A percentile compares a stretch with the other conserved stretches of the same genome.
phyloP scores from a whole-genome alignment of 2,797 vertebrate species.

The Distichodus sexfasciatus region DNA sequence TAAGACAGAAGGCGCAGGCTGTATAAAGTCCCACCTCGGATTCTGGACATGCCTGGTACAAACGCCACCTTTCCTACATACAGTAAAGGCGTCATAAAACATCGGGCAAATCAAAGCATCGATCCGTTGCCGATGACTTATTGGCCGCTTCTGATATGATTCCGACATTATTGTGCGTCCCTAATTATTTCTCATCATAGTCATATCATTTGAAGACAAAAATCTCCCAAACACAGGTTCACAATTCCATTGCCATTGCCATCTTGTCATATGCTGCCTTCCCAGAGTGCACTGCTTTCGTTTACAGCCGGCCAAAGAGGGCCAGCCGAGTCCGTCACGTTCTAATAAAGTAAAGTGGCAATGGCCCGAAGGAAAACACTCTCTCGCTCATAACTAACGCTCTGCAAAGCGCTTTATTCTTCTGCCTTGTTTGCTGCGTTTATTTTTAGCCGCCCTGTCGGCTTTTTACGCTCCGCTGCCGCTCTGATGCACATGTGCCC shows the following conservation, averaged over 20 bases:
- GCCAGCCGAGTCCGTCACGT: slow-evolving; percentile 18
- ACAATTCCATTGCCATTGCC: slow-evolving; percentile 16
- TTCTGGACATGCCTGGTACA: too few species aligned
- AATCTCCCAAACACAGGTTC: too few species aligned
- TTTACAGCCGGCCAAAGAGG: slow-evolving; percentile 12
- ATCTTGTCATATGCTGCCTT: slow-evolving; percentile 3
- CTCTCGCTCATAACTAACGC: slow-evolving; percentile 34
- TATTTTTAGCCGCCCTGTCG: slow-evolving; percentile 50
- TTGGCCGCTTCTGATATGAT: too few species aligned
- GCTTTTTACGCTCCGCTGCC: slow-evolving; percentile 39
- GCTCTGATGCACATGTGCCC: slow-evolving; percentile 39
- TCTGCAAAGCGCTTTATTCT: slow-evolving; percentile 37
- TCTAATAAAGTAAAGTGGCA: slow-evolving; percentile 32
- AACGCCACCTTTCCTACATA: too few species aligned
- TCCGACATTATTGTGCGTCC: too few species aligned
- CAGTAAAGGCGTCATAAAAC: too few species aligned
- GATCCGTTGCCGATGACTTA: too few species aligned
- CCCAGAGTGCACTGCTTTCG: background rate
- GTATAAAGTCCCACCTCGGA: too few species aligned
- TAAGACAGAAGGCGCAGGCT: too few species aligned
- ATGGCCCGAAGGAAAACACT: slow-evolving; percentile 31
- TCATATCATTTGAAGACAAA: too few species aligned
- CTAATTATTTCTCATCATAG: too few species aligned
- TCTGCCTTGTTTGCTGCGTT: slow-evolving; percentile 46
- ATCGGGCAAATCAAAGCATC: too few species aligned